Base-by-base conservation (phyloP, 2,797 vertebrate genomes). In the Cyclura pinguis region DNA sequence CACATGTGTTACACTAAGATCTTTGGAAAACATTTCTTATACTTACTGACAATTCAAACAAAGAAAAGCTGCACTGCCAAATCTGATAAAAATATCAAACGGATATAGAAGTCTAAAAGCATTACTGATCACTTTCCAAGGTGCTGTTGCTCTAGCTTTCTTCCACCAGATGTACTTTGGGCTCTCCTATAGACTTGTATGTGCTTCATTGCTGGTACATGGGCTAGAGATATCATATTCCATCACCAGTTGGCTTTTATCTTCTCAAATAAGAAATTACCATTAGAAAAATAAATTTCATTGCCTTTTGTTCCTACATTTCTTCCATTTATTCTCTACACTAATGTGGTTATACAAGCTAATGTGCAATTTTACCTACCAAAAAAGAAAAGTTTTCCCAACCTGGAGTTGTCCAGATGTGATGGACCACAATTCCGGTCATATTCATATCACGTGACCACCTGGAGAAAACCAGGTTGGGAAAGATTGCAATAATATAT, bases 101-200 rank as follows among this genome's bases (percentile, higher is more conserved):
- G 62, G 0, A 64, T 95, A 86, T 73, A 92, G 81, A 91, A 90
- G 85, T 90, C 89, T 93, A 92, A 94, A 95, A 95, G 89, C 90
- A 93, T 73, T 85, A 90, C 69, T 91, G 90, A 94, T 95, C 88
- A 77, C 76, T 95, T 94, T 96, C 95, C 95, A 95, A 95, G 93
- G 92, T 93, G 80, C 24, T 81, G 59, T 91, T 82, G 73, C 88
- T 62, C n/a, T 93, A 89, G 18, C 32, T 86, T 22, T 92, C 88
- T 92, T 91, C 93, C 81, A 93, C 67, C 74, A 94, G 88, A 94
- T 86, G 88, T 90, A 93, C 87, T 92, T 62, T 59, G 32, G 64
- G 55, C 76, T 94, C 93, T 94, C 88, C 29, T 6, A 52, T 89
- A 92, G 88, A 80, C 10, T 47, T 9, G 91, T 88, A 14, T 89